A percentile compares a stretch with the other conserved stretches of the same genome.
Conservation (phyloP, 2,888 invertebrate genomes). For the Tortricodes alternella region DNA sequence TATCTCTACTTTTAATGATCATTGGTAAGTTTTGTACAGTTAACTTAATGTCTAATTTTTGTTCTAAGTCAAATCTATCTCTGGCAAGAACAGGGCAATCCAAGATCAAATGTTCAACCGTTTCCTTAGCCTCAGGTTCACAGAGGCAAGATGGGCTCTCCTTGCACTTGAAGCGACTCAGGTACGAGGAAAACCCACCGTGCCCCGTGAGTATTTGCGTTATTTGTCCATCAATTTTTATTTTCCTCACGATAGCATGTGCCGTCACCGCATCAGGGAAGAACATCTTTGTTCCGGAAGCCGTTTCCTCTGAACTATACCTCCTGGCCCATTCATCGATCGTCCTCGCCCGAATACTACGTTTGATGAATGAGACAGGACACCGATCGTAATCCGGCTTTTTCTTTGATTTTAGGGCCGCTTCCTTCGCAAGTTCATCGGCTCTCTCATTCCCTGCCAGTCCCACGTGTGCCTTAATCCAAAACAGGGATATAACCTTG, state of each 20-base stretch:
- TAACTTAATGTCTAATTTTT: neutral
- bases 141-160: neutral
- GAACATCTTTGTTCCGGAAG: neutral
- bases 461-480: too few relatives aligned
- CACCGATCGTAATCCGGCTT: constrained; percentile 1
- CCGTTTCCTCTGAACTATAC: neutral
- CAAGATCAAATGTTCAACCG: neutral
- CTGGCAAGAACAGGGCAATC: neutral
- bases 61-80: neutral
- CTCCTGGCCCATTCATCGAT: neutral
- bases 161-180: neutral
- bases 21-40: neutral
- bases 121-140: neutral
- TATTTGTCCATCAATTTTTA: neutral
- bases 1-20: neutral
- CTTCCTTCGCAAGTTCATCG: neutral
- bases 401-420: neutral
- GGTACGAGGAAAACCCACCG: neutral
- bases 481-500: neutral
- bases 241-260: neutral
- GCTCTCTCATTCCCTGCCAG: constrained; percentile 3
- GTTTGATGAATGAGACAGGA: constrained; percentile 5
- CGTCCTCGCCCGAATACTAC: neutral
- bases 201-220: neutral
- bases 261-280: neutral